Percentiles rank a stretch among this genome's conserved stretches.
Conservation (phyloP, 1,140 invertebrate species). For the Aporrectodea caliginosa region DNA sequence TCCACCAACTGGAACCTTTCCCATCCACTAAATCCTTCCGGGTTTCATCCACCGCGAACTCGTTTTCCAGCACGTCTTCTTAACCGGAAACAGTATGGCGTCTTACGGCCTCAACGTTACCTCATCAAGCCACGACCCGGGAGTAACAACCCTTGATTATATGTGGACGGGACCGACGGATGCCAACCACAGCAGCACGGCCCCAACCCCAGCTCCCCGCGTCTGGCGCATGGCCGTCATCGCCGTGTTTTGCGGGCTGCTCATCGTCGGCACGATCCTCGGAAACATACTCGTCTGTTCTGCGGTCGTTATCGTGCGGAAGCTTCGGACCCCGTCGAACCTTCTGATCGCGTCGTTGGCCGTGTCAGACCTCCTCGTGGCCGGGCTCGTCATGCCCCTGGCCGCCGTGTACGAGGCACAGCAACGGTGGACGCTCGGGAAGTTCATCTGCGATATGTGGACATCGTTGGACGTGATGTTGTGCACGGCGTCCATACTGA, state of each 20-base stretch:
- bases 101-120: too few relatives aligned
- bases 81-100: too few relatives aligned
- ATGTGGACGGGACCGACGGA: too few relatives aligned
- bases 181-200: background rate
- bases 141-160: too few relatives aligned
- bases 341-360: slow-evolving; percentile 70
- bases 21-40: too few relatives aligned
- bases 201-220: slow-evolving; percentile 22
- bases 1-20: too few relatives aligned
- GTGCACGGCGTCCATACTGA: slow-evolving; percentile 61
- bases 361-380: slow-evolving; percentile 69
- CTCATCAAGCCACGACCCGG: too few relatives aligned
- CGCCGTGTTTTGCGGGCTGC: slow-evolving; percentile 42
- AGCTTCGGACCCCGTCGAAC: slow-evolving; percentile 63
- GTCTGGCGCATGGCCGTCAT: slow-evolving; percentile 44
- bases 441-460: slow-evolving; percentile 58
- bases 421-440: slow-evolving; percentile 55
- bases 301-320: slow-evolving; percentile 57
- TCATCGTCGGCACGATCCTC: slow-evolving; percentile 52
- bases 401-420: slow-evolving; percentile 55
- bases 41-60: too few relatives aligned
- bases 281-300: slow-evolving; percentile 60
- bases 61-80: too few relatives aligned
- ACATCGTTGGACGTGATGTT: slow-evolving; percentile 59
- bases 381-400: slow-evolving; percentile 67